These are phyloP conservation scores for Dolichallabes microphthalmus DNA, from an alignment of 2,113 vertebrate species.

Conservation along the genomic window DNA sequence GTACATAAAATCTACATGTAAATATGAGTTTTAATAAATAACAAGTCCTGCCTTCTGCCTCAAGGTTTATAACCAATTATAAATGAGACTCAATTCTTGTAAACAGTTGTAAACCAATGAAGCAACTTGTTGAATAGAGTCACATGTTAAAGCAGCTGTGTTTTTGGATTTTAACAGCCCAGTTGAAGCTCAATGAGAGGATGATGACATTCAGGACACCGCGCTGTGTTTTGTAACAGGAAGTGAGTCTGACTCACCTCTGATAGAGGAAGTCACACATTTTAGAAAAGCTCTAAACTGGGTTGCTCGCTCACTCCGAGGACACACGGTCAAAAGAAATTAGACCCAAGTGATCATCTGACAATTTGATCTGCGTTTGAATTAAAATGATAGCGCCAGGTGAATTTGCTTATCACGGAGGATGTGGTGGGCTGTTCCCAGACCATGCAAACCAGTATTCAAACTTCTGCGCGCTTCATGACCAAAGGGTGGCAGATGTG, in stretches of 20 bases:
- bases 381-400: background rate
- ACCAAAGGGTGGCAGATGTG: background rate
- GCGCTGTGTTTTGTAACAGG: slow-evolving; percentile 39
- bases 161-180: background rate
- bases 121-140: background rate
- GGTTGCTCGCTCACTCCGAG: too few relatives aligned
- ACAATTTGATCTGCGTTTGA: background rate
- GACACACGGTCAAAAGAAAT: background rate
- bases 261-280: slow-evolving; percentile 38
- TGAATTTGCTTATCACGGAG: background rate
- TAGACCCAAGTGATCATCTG: background rate
- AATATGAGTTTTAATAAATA: too few relatives aligned
- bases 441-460: slow-evolving; percentile 48
- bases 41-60: too few relatives aligned
- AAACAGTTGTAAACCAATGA: too few relatives aligned
- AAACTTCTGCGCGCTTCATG: slow-evolving; percentile 12
- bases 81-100: too few relatives aligned
- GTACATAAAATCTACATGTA: too few relatives aligned
- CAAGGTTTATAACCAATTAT: too few relatives aligned
- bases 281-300: background rate
- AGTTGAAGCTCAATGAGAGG: background rate
- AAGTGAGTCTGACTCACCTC: slow-evolving; percentile 34
- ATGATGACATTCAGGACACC: background rate
- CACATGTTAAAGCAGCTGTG: background rate
- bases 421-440: background rate